Evolutionary conservation across 2,113 vertebrate species (phyloP), one percentile per base, ranked within the genome.

Genomic region (Aspiorhynchus laticeps): DNA sequence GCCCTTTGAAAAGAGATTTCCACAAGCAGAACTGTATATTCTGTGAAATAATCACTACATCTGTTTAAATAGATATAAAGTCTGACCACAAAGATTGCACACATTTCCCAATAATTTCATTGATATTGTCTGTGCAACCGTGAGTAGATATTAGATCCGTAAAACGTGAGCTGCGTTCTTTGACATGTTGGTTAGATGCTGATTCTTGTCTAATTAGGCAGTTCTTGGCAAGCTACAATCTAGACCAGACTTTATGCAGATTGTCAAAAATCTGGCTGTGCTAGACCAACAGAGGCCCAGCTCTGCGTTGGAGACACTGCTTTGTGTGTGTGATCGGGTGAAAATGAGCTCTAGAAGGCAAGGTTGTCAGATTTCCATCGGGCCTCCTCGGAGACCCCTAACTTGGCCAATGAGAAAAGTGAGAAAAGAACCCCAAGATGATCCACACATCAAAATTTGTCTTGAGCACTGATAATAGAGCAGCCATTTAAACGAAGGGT

Each of bases 391-490:
- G 76, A 78, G 76, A 78, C 74, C 7, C 41, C 14, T 11, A 74
- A 41, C 71, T 74, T 41, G 21, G 7, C 36, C 71, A 74, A 19
- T 31, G 28, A 78, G 48, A 78, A 78, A 78, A 78, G 76, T 53
- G 17, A 21, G 76, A 31, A 21, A 53, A 78, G n/a, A 78, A 51
- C 48, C 56, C 41, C 61, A 48, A 28, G 59, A 63, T 63, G 33
- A 38, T 43, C 61, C 61, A 67, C 61, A 67, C 61, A 82, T 82
- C 61, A 46, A 67, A 82, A 67, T 82, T 65, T 67, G 56, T 41
- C 78, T 80, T 63, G 33, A 80, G 33, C 51, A 38, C 33, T 61
- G 53, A 80, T 80, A 80, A 80, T 80, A 63, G 79, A 80, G 79
- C 26, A 48, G 59, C 26, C 17, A 17, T 82, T 82, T 82, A 82